Percentiles rank a stretch among this genome's conserved stretches.
Conservation (phyloP, 2,888 invertebrate species). For the Seira sanloemensis region DNA sequence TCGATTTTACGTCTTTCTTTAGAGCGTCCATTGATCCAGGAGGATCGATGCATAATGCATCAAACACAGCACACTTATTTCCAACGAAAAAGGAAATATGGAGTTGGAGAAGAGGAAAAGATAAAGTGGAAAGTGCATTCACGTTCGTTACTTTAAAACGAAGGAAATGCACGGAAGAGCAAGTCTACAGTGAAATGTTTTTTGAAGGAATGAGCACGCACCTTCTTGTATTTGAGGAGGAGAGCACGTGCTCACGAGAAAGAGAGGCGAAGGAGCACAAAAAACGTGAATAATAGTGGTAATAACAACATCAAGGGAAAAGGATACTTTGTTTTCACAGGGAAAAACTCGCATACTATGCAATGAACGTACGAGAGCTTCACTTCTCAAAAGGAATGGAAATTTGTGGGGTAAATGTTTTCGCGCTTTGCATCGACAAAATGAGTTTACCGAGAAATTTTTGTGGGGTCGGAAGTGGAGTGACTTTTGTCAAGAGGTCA, state of each 20-base stretch:
- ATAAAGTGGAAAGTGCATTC: conserved; percentile 43
- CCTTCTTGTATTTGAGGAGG: neutral
- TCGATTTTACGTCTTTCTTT: conserved; percentile 11
- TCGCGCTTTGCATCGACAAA: too few species aligned
- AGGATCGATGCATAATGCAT: conserved; percentile 63
- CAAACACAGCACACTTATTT: conserved; percentile 22
- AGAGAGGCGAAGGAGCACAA: neutral
- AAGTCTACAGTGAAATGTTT: neutral
- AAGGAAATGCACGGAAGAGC: neutral
- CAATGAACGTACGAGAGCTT: neutral
- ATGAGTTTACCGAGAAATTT: too few species aligned
- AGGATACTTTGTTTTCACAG: neutral
- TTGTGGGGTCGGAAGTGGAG: too few species aligned
- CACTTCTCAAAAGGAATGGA: neutral
- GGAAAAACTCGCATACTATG: neutral
- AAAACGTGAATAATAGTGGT: neutral
- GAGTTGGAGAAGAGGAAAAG: neutral
- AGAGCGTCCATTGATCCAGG: conserved; percentile 50
- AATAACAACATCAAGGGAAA: conserved; percentile 8
- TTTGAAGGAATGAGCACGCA: conserved; percentile 7
- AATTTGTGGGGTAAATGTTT: neutral
- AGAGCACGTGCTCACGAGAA: neutral
- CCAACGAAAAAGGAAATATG: neutral
- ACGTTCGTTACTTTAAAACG: conserved; percentile 32
- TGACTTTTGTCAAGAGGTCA: too few species aligned